Evolutionary conservation across 2,797 vertebrate species (phyloP).

Genomic region (Toxotes lorentzi): DNA sequence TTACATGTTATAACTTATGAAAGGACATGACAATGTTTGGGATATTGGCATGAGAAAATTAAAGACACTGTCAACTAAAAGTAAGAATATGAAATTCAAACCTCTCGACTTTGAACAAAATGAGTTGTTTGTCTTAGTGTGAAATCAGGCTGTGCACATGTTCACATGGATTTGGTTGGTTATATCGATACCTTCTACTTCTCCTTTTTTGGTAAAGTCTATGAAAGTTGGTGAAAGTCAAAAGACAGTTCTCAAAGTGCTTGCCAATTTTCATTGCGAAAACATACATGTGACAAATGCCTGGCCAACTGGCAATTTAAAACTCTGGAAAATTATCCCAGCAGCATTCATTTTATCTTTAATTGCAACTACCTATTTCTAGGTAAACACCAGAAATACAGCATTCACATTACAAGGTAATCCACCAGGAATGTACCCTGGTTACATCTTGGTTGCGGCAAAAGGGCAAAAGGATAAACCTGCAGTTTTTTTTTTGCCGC

Average conservation of each 20-base stretch:
- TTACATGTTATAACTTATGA: background rate
- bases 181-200: background rate
- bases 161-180: background rate
- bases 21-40: background rate
- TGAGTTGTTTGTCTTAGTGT: background rate
- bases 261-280: too few relatives aligned
- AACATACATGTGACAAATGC: background rate
- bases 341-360: too few relatives aligned
- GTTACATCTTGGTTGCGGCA: background rate
- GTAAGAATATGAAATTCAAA: background rate
- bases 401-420: too few relatives aligned
- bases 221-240: too few relatives aligned
- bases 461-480: background rate
- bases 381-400: too few relatives aligned
- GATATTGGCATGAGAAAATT: background rate
- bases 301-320: too few relatives aligned
- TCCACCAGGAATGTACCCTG: too few relatives aligned
- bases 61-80: background rate
- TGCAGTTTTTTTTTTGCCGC: too few relatives aligned
- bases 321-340: too few relatives aligned
- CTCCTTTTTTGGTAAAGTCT: background rate
- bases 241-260: background rate
- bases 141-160: background rate
- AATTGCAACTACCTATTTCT: too few relatives aligned
- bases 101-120: background rate